Percentiles rank a stretch among this genome's conserved stretches.
phyloP scores from a whole-genome alignment of 2,888 invertebrate genomes.

The Trilocha varians region DNA sequence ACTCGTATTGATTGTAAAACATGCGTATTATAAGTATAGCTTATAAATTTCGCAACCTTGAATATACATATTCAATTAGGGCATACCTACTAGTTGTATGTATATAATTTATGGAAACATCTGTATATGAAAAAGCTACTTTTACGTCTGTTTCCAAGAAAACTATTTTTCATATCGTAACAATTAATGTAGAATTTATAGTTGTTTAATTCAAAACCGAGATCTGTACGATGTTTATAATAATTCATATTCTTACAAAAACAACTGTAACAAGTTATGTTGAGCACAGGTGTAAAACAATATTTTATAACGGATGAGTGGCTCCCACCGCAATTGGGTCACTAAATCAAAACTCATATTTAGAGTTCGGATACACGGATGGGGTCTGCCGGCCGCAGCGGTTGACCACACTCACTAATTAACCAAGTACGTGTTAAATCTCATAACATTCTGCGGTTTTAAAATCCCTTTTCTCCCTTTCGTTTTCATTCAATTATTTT shows the following conservation, averaged over 20 bases:
- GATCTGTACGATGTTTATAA: slow-evolving; percentile 2
- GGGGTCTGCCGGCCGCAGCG: slow-evolving; percentile 43
- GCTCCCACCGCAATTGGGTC: slow-evolving; percentile 47
- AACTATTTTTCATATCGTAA: neutral
- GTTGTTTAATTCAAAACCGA: slow-evolving; percentile 3
- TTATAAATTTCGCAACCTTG: too few species aligned
- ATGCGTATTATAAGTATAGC: too few species aligned
- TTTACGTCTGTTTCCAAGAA: neutral
- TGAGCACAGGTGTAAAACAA: slow-evolving; percentile 7
- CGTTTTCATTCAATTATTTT: slow-evolving; percentile 38
- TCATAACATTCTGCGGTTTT: slow-evolving; percentile 65
- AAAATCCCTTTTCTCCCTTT: slow-evolving; percentile 44
- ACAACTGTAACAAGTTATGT: slow-evolving; percentile 2
- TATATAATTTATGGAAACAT: neutral
- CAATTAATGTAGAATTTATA: slow-evolving; percentile 5
- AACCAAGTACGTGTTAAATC: slow-evolving; percentile 70
- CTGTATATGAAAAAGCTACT: neutral
- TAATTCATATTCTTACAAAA: slow-evolving; percentile 6
- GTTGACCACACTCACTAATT: slow-evolving; percentile 70
- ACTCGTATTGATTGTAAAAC: too few species aligned
- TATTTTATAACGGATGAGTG: slow-evolving; percentile 15
- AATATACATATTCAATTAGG: too few species aligned
- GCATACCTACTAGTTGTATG: too few species aligned
- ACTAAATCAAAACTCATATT: slow-evolving; percentile 59
- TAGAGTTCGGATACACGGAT: slow-evolving; percentile 48